These are phyloP conservation scores for Drosophila infuscata DNA, from an alignment of 2,888 invertebrate genomes.

Conservation along the genomic window DNA sequence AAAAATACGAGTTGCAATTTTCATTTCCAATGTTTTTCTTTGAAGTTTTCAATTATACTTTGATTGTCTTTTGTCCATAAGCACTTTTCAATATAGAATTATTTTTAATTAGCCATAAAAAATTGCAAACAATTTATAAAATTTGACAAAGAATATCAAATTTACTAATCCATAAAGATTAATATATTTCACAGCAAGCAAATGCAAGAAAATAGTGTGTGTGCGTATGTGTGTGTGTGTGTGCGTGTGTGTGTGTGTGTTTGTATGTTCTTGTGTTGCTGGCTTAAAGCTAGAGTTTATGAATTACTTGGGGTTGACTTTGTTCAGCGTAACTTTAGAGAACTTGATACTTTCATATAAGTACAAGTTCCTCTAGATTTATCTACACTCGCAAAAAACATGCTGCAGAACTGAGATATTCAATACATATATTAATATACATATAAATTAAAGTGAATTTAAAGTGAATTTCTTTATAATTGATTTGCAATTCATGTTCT, in stretches of 20 bases:
- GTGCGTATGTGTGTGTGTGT: slow-evolving; percentile 4
- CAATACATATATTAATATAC: background rate
- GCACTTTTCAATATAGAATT: background rate
- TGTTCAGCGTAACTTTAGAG: slow-evolving; percentile 39
- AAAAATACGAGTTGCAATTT: background rate
- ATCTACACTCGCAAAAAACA: background rate
- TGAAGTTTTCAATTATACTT: slow-evolving; percentile 1
- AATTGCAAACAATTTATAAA: background rate
- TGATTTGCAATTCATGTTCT: background rate
- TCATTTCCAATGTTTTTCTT: background rate
- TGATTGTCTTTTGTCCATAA: background rate
- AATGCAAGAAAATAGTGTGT: slow-evolving; percentile 1
- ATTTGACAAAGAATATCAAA: no score
- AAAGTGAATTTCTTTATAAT: background rate
- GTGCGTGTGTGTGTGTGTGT: slow-evolving; percentile 11
- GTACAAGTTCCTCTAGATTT: background rate
- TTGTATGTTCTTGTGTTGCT: slow-evolving; percentile 10
- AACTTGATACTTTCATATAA: slow-evolving; percentile 40
- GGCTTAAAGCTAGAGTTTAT: slow-evolving; percentile 61
- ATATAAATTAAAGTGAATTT: background rate
- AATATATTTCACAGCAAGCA: background rate
- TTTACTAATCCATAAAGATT: background rate
- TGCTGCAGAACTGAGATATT: background rate
- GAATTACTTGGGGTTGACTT: slow-evolving; percentile 53
- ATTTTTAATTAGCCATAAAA: background rate